phyloP scores from a whole-genome alignment of 53 echinoderm and acorn worm species.

The Zoroaster sp. region DNA sequence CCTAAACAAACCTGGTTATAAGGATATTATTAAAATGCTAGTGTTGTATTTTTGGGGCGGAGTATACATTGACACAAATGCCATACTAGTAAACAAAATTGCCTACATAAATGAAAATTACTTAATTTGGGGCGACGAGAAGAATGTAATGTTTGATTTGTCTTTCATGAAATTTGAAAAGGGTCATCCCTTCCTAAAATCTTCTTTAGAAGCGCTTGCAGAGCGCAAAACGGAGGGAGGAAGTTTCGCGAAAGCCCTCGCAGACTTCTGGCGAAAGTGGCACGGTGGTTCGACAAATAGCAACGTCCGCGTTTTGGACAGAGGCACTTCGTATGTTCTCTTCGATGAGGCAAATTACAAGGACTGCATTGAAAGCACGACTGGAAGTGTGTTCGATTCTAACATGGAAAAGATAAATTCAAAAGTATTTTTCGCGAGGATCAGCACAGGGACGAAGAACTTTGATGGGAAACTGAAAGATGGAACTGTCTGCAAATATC shows the following conservation, averaged over 20 bases:
- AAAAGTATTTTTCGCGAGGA: background rate
- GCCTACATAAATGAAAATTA: background rate
- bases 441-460: background rate
- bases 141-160: background rate
- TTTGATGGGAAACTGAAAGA: background rate
- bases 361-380: background rate
- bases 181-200: background rate
- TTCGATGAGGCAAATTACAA: background rate
- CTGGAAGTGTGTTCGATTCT: background rate
- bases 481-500: background rate
- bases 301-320: background rate
- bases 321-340: background rate
- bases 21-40: background rate
- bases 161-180: conserved; percentile 20
- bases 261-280: background rate
- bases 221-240: background rate
- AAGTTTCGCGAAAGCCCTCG: background rate
- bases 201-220: background rate
- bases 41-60: background rate
- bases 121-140: background rate
- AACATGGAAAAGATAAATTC: background rate
- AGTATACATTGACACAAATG: background rate
- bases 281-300: background rate
- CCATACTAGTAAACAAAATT: background rate
- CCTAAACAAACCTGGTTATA: background rate